A percentile compares a stretch with the other conserved stretches of the same genome.
Conservation (phyloP, 2,888 invertebrate genomes). For the Mayetiola destructor region DNA sequence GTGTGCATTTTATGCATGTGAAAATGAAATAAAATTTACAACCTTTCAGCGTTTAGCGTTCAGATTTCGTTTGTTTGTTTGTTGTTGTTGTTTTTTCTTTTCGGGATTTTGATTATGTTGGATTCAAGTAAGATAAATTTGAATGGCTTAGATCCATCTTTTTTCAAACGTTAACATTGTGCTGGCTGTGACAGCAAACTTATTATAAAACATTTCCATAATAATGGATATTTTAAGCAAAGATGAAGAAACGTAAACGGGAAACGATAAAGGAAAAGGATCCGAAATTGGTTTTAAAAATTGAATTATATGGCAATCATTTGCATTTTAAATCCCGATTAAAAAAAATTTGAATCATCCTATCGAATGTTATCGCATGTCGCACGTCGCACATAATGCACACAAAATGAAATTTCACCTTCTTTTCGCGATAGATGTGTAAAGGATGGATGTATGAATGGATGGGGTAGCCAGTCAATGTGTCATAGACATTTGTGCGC, state of each 20-base stretch:
- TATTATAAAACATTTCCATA: constrained; percentile 3
- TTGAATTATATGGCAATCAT: not conserved
- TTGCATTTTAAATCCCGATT: too few species aligned
- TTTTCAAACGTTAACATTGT: not conserved
- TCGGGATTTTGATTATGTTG: not conserved
- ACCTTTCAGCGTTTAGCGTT: not conserved
- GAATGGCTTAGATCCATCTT: not conserved
- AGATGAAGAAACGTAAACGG: not conserved
- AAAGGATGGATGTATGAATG: too few species aligned
- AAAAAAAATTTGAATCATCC: too few species aligned
- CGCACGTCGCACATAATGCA: too few species aligned
- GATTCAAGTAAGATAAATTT: not conserved
- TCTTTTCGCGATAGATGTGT: too few species aligned
- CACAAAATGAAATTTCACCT: too few species aligned
- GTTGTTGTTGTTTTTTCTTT: not conserved
- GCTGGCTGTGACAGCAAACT: constrained; percentile 1
- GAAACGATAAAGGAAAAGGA: not conserved
- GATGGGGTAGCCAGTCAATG: not conserved
- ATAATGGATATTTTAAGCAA: not conserved
- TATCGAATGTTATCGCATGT: too few species aligned
- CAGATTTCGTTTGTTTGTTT: not conserved
- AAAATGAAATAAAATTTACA: not conserved
- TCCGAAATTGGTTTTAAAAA: not conserved
- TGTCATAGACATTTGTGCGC: constrained; percentile 1
- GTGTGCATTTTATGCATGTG: constrained; percentile 8